Evolutionary conservation across 2,888 invertebrate species (phyloP).

Genomic region (Tenthredo scrophulariae): DNA sequence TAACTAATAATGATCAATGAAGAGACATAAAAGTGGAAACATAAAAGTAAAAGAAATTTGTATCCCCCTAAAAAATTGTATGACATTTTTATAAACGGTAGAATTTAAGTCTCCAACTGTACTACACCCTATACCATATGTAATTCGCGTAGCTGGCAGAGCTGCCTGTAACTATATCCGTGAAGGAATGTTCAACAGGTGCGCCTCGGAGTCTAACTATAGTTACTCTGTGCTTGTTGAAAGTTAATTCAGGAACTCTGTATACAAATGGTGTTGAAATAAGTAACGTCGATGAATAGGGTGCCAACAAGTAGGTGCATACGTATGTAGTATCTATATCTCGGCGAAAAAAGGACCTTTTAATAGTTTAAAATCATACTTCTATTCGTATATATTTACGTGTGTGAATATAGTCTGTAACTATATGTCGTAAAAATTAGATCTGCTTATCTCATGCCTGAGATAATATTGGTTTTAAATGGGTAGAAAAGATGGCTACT

Average conservation of each 20-base stretch:
- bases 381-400: background rate
- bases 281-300: conserved; percentile 24
- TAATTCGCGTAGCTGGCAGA: conserved; percentile 55
- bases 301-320: background rate
- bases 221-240: conserved; percentile 43
- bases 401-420: background rate
- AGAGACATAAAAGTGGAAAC: background rate
- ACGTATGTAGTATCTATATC: background rate
- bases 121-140: conserved; percentile 66
- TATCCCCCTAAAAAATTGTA: background rate
- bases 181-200: conserved; percentile 76
- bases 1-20: background rate
- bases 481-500: background rate
- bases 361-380: background rate
- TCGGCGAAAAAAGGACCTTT: background rate
- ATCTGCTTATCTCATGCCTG: background rate
- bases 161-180: conserved; percentile 51
- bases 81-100: background rate
- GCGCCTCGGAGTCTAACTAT: conserved; percentile 63
- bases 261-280: conserved; percentile 45
- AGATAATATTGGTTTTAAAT: conserved; percentile 42
- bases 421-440: background rate
- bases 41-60: background rate
- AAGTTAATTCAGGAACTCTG: conserved; percentile 49
- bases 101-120: conserved; percentile 56